Evolutionary conservation across 2,797 vertebrate genomes (phyloP).

Genomic region (Onychomys arenicola): DNA sequence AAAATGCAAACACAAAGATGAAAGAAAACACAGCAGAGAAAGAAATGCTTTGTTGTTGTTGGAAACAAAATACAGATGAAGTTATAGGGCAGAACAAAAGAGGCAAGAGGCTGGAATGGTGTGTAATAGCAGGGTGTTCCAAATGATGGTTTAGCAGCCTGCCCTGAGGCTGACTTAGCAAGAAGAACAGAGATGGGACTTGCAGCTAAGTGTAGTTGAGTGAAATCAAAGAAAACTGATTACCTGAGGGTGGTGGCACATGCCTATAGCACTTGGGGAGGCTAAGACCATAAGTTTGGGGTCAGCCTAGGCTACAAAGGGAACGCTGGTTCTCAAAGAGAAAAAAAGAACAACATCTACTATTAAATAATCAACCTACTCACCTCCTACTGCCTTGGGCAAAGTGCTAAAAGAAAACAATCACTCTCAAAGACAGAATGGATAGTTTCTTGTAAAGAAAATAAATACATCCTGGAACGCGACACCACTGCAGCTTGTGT

Average conservation of each 20-base stretch:
- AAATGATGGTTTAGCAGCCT: not conserved
- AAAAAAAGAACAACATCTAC: not conserved
- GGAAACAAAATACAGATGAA: not conserved
- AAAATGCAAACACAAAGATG: not conserved
- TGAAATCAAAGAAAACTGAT: not conserved
- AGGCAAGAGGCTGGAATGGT: too few species aligned
- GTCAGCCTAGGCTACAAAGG: not conserved
- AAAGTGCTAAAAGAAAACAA: not conserved
- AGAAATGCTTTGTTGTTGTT: not conserved
- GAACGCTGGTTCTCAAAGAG: not conserved
- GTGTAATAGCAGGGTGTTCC: not conserved
- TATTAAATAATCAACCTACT: not conserved
- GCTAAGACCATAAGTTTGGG: not conserved
- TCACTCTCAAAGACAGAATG: not conserved
- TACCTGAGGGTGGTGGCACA: not conserved
- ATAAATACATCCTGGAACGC: not conserved
- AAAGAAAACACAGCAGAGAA: not conserved
- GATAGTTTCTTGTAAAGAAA: not conserved
- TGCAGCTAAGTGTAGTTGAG: not conserved
- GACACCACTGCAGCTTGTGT: not conserved
- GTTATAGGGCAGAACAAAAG: not conserved
- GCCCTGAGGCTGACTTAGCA: not conserved
- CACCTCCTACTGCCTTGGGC: not conserved
- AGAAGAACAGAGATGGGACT: not conserved
- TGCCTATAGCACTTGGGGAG: not conserved